Evolutionary conservation across 2,113 vertebrate species (phyloP).

Genomic region (Thermophis baileyi): DNA sequence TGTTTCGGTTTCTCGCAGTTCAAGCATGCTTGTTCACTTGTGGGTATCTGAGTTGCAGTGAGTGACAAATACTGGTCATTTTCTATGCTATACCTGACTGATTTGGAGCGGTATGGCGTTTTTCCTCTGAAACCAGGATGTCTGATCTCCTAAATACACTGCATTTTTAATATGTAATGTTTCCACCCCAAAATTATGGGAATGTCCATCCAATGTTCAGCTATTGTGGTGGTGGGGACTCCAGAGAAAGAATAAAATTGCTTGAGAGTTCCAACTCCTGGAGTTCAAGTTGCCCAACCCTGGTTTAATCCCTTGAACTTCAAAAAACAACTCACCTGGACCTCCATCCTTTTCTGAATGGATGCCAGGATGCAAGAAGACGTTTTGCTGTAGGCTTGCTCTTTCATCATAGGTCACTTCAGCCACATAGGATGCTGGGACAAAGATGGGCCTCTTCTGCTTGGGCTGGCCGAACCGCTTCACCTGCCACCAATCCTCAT

Average conservation of each 20-base stretch:
- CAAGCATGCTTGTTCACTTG: background rate
- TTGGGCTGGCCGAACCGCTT: conserved; percentile 70
- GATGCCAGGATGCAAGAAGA: conserved; percentile 43
- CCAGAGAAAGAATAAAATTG: background rate
- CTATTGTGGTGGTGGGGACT: background rate
- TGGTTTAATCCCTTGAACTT: background rate
- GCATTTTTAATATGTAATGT: background rate
- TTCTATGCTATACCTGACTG: background rate
- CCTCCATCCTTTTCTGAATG: background rate
- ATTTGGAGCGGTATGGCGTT: background rate
- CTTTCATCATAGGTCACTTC: conserved; percentile 59
- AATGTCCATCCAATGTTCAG: background rate
- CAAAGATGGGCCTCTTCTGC: conserved; percentile 79
- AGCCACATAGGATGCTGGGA: conserved; percentile 82
- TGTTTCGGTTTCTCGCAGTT: background rate
- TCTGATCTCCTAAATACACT: background rate
- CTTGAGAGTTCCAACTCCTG: background rate
- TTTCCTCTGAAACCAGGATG: background rate
- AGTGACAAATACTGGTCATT: background rate
- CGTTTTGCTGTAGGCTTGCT: background rate
- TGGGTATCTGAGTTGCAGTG: background rate
- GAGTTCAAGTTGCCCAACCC: background rate
- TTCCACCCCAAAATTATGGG: background rate
- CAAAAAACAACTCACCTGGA: conserved; percentile 43
- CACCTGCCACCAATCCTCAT: conserved; percentile 89